These are phyloP conservation scores for Argopecten irradians DNA, from an alignment of 1,140 invertebrate species.

Conservation along the genomic window DNA sequence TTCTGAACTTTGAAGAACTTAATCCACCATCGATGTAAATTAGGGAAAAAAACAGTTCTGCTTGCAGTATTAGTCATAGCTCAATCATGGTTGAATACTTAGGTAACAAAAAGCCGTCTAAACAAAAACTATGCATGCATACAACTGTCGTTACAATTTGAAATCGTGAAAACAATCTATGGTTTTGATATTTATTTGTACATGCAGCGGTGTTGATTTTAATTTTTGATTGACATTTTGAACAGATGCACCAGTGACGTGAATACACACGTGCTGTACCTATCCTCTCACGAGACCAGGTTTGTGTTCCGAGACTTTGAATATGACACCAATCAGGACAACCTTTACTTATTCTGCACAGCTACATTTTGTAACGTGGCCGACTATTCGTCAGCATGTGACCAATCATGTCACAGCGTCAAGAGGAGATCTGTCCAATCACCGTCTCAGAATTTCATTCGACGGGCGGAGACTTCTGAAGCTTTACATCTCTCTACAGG, in stretches of 20 bases:
- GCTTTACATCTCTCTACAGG: neutral
- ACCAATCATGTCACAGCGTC: slow-evolving; percentile 29
- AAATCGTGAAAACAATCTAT: too few relatives aligned
- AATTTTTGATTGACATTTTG: neutral
- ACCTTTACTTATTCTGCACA: slow-evolving; percentile 47
- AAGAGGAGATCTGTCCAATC: neutral
- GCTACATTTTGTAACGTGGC: slow-evolving; percentile 43
- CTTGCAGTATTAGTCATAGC: too few relatives aligned
- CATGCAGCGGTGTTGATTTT: neutral
- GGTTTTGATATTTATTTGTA: neutral
- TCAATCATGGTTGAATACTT: too few relatives aligned
- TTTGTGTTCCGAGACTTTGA: slow-evolving; percentile 55
- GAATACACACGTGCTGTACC: slow-evolving; percentile 45
- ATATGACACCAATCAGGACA: slow-evolving; percentile 38
- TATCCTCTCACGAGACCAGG: slow-evolving; percentile 51
- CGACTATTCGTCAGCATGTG: slow-evolving; percentile 45
- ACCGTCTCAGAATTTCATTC: neutral
- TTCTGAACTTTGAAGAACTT: too few relatives aligned
- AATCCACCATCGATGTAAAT: too few relatives aligned
- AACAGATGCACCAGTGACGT: slow-evolving; percentile 49
- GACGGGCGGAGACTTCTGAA: neutral
- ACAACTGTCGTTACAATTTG: too few relatives aligned
- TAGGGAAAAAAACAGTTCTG: too few relatives aligned
- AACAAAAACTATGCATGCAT: neutral
- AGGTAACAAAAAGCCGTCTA: too few relatives aligned